Conservation (phyloP, 2,113 vertebrate genomes). For the Hipposideros armiger region DNA sequence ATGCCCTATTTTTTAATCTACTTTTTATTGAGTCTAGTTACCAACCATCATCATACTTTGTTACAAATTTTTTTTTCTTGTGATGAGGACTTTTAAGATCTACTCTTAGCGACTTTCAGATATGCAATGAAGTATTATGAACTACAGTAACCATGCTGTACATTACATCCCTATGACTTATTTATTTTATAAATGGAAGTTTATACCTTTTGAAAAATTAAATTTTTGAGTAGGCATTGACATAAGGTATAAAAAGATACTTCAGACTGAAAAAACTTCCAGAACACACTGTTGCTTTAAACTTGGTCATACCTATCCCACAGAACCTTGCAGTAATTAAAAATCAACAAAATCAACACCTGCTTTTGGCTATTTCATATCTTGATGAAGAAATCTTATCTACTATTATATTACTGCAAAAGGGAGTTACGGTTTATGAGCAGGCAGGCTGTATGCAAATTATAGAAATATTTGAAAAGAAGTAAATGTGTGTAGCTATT, state of each 20-base stretch:
- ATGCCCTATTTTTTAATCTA: neutral
- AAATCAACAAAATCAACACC: neutral
- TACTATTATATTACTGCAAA: neutral
- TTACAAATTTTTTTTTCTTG: neutral
- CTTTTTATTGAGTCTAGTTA: neutral
- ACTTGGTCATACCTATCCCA: neutral
- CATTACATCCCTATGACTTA: neutral
- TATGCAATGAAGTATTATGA: neutral
- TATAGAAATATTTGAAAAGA: constrained; percentile 7
- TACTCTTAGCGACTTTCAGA: neutral
- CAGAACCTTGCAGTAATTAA: neutral
- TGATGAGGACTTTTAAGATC: neutral
- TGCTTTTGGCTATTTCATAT: neutral
- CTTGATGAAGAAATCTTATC: neutral
- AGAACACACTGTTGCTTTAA: neutral
- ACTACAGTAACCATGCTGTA: neutral
- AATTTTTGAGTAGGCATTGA: neutral
- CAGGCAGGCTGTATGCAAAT: neutral
- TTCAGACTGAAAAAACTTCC: constrained; percentile 22
- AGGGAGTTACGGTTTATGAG: neutral
- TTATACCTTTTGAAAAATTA: neutral
- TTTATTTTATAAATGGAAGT: neutral
- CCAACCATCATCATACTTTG: neutral
- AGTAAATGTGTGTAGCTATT: neutral
- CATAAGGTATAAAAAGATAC: neutral